Base-by-base conservation (phyloP, 2,888 invertebrate genomes). In the Lymantria dispar region DNA sequence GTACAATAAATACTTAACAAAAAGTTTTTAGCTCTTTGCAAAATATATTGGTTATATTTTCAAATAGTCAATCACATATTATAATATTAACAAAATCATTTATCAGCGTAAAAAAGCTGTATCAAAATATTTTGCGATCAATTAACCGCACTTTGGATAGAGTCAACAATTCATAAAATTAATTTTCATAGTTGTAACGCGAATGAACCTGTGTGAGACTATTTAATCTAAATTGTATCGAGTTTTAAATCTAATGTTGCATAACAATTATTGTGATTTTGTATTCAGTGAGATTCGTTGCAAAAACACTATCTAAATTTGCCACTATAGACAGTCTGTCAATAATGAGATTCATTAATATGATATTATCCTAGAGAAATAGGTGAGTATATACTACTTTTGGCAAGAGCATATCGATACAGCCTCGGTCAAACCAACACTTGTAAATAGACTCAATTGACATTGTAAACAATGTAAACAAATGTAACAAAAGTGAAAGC, bases 1-100 rank as follows among this genome's bases (percentile, higher is more conserved):
- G 10, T 85, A 83, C 80, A 83, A 83, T 83, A 82, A 83, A 81
- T 70, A 77, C 70, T 74, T 71, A 76, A 76, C 64, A 70, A 75
- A 74, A 75, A 72, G 64, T 72, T 62, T n/a, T n/a, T 68, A 40
- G 70, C 70, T 66, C 70, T 54, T 60, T 71, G 80, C 79, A 82
- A 83, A 80, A 80, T 74, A 80, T 78, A 70, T 68, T 57, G 7
- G 59, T 68, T 71, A 68, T 45, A 62, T 41, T 64, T 58, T 37
- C n/a, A 22, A 61, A 57, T 61, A 54, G 48, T 57, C 47, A 59
- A 59, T 52, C 40, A 12, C 10, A 39, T 39, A 15, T 49, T 44
- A 61, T 47, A 53, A 50, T 46, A 58, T 43, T 56, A 62, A 62
- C 58, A 64, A 58, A 62, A 64, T 54, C 39, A 48, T 44, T 47